phyloP scores from a whole-genome alignment of 2,797 vertebrate species.

The Myripristis murdjan region DNA sequence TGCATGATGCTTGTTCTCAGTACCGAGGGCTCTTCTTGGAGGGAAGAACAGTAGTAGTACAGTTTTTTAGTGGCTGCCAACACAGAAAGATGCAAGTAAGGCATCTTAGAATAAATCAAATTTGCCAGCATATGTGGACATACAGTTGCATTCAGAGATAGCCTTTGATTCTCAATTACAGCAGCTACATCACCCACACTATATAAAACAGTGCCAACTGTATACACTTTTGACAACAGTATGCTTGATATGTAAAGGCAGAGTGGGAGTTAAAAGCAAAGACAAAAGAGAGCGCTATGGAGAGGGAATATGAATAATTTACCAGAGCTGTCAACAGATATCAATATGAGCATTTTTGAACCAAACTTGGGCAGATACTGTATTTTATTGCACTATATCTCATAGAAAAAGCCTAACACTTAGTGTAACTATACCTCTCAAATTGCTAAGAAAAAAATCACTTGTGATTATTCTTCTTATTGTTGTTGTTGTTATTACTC shows the following conservation, averaged over 20 bases:
- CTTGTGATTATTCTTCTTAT: too few relatives aligned
- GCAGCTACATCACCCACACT: neutral
- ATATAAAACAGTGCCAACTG: neutral
- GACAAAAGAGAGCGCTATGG: slow-evolving; percentile 14
- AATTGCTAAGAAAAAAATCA: neutral
- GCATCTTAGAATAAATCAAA: neutral
- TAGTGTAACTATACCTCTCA: too few relatives aligned
- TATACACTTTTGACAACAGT: slow-evolving; percentile 1
- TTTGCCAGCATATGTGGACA: neutral
- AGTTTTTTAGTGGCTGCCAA: neutral
- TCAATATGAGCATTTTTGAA: slow-evolving; percentile 23
- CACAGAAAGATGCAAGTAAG: neutral
- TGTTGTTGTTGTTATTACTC: too few relatives aligned
- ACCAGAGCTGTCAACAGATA: slow-evolving; percentile 16
- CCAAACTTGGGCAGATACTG: slow-evolving; percentile 27
- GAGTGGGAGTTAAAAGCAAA: slow-evolving; percentile 12
- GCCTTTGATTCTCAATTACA: neutral
- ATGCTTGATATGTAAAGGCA: neutral
- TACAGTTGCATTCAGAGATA: neutral
- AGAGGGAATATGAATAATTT: slow-evolving; percentile 17
- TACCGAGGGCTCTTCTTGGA: neutral
- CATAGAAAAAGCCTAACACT: slow-evolving; percentile 4
- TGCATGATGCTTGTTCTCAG: neutral
- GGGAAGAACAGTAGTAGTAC: neutral
- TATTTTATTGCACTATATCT: slow-evolving; percentile 57